Conservation (phyloP, 2,888 invertebrate species). For the Ellobium chinense region DNA sequence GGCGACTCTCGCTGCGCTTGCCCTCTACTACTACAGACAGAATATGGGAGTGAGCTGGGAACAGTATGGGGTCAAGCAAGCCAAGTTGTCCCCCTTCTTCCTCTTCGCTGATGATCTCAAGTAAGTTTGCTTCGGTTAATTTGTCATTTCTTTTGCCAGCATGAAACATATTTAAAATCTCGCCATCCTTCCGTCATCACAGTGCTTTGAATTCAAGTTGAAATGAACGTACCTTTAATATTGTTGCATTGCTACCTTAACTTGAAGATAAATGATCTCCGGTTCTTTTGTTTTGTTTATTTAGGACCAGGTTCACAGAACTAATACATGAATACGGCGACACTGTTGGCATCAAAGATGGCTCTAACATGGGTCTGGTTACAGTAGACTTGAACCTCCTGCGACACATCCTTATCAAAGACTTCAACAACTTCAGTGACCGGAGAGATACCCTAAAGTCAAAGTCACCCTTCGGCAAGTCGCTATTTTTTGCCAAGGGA, state of each 20-base stretch:
- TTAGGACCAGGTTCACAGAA: background rate
- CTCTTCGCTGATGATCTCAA: conserved; percentile 2
- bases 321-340: conserved; percentile 17
- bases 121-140: background rate
- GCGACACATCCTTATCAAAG: conserved; percentile 27
- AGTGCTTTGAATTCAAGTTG: no score
- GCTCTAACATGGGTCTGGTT: background rate
- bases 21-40: background rate
- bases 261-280: no score
- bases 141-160: no score
- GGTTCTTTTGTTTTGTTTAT: no score
- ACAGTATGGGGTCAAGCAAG: conserved; percentile 15
- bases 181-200: no score
- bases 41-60: background rate
- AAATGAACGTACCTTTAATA: no score
- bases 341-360: background rate
- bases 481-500: conserved; percentile 22
- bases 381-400: conserved; percentile 25
- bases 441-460: background rate
- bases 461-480: conserved; percentile 2
- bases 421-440: conserved; percentile 31
- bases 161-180: no score
- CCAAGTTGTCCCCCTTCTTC: background rate
- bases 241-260: no score
- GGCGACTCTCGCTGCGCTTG: background rate